These are phyloP conservation scores for Nannobrachium achirus DNA, from an alignment of 2,113 vertebrate species.

Conservation along the genomic window DNA sequence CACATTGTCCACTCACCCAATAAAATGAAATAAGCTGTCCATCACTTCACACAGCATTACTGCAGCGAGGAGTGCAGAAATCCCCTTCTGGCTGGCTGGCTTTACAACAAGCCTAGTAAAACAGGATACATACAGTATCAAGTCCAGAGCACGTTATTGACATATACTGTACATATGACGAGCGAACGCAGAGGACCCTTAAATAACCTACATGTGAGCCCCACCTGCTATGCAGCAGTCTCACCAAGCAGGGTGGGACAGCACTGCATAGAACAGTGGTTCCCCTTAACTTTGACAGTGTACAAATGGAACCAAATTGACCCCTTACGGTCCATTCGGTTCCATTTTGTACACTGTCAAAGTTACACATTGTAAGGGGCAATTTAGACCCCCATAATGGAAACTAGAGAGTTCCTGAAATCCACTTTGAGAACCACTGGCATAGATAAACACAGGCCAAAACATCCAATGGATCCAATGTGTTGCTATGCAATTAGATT, in stretches of 20 bases:
- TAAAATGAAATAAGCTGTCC: constrained; percentile 13
- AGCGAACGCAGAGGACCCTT: no score
- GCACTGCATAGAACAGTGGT: no score
- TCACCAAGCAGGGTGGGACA: neutral
- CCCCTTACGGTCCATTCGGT: no score
- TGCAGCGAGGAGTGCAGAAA: neutral
- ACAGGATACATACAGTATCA: neutral
- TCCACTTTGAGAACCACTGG: no score
- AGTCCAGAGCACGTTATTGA: neutral
- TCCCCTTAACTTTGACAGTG: no score
- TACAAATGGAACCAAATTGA: no score
- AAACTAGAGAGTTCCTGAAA: no score
- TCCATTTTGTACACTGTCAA: no score
- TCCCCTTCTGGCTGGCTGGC: neutral
- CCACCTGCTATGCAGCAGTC: neutral
- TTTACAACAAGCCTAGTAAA: neutral
- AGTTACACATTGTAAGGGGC: no score
- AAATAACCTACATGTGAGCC: neutral
- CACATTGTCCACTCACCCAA: neutral
- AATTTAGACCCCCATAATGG: no score
- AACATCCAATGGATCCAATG: constrained; percentile 5
- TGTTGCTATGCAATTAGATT: constrained; percentile 39
- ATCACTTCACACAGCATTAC: neutral
- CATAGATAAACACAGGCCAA: constrained; percentile 17
- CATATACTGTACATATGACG: no score